A percentile compares a stretch with the other conserved stretches of the same genome.
Conservation (phyloP, 2,113 vertebrate species). For the Actinemys pallida region DNA sequence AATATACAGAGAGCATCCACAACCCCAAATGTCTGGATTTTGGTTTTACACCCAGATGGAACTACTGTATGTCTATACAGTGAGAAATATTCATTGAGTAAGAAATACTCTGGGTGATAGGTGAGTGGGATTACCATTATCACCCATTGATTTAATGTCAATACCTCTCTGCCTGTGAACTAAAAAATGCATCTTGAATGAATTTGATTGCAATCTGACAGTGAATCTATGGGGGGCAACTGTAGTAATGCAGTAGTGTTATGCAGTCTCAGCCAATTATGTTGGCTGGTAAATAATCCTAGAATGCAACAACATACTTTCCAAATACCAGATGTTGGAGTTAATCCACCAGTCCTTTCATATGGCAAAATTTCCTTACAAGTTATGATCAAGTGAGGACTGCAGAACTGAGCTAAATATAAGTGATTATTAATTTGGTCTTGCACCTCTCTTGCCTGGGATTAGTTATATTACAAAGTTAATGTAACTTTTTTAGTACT, state of each 20-base stretch:
- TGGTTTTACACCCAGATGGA: too few relatives aligned
- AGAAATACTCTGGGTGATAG: neutral
- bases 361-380: neutral
- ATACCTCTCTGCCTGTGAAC: neutral
- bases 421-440: neutral
- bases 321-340: too few relatives aligned
- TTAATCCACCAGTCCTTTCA: neutral
- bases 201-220: neutral
- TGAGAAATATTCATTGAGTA: neutral
- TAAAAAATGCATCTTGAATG: neutral
- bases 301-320: neutral
- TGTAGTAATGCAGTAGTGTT: neutral
- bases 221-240: neutral
- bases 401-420: neutral
- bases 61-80: neutral
- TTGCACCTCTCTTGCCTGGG: neutral
- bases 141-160: neutral
- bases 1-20: neutral
- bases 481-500: too few relatives aligned
- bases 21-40: neutral
- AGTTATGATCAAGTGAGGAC: neutral
- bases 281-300: neutral
- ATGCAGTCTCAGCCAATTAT: neutral
- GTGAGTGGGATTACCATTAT: neutral
- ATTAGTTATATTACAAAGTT: neutral